Evolutionary conservation across 2,113 vertebrate species (phyloP).

Genomic region (Aegotheles bennettii): DNA sequence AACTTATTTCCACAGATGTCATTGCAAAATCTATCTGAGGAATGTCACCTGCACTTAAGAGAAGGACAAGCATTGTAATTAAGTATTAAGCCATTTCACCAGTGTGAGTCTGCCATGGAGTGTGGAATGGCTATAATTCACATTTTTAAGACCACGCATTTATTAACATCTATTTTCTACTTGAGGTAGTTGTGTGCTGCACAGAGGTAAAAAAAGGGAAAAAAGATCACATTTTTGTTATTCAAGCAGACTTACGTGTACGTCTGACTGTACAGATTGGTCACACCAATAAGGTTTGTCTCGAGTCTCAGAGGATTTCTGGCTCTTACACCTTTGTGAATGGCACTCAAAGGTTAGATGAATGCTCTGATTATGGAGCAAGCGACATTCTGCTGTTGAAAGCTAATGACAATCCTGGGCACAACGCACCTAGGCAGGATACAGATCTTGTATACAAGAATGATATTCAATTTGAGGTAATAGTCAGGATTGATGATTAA

Average conservation of each 20-base stretch:
- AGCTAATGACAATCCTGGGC: not conserved
- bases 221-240: conserved; percentile 4
- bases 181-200: conserved; percentile 47
- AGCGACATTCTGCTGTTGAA: not conserved
- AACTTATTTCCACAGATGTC: conserved; percentile 67
- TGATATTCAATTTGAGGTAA: not conserved
- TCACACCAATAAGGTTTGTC: not conserved
- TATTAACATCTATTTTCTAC: conserved; percentile 70
- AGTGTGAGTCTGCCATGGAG: conserved; percentile 52
- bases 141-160: conserved; percentile 70
- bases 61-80: conserved; percentile 70
- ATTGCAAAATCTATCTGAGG: conserved; percentile 60
- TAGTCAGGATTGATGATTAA: not conserved
- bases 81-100: conserved; percentile 69
- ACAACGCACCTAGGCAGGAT: not conserved
- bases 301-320: conserved; percentile 1
- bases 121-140: conserved; percentile 73
- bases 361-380: not conserved
- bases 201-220: not conserved
- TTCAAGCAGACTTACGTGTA: not conserved
- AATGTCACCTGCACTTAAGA: conserved; percentile 66
- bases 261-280: not conserved
- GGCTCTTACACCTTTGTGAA: conserved; percentile 4
- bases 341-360: not conserved
- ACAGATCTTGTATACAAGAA: not conserved